Evolutionary conservation across 2,888 invertebrate genomes (phyloP).

Genomic region (Oscheius sp.): DNA sequence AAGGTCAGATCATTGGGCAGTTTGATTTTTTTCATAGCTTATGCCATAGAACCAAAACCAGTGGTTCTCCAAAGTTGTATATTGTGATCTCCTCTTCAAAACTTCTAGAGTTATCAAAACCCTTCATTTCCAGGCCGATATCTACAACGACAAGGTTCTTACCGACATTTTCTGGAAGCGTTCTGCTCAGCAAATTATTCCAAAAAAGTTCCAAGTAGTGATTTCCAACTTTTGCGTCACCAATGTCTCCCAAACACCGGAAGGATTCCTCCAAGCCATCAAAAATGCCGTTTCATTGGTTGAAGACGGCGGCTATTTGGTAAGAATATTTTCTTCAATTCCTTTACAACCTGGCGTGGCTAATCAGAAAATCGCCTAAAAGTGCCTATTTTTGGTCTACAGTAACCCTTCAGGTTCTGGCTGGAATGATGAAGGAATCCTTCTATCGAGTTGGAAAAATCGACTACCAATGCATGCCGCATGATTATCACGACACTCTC

Average conservation of each 20-base stretch:
- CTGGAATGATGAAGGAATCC: background rate
- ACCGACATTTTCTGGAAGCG: background rate
- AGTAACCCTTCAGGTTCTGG: background rate
- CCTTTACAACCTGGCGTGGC: too few relatives aligned
- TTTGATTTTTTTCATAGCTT: too few relatives aligned
- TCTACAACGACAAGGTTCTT: background rate
- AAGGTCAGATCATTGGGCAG: background rate
- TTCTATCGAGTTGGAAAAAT: background rate
- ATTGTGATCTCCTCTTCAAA: background rate
- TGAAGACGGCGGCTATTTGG: background rate
- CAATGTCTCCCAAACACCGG: background rate
- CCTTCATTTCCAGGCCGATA: background rate
- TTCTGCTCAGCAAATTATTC: background rate
- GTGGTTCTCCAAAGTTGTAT: too few relatives aligned
- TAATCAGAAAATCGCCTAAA: too few relatives aligned
- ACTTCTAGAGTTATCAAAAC: background rate
- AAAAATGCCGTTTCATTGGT: background rate
- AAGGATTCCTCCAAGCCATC: background rate
- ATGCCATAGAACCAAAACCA: too few relatives aligned
- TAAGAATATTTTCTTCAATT: too few relatives aligned
- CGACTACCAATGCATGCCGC: background rate
- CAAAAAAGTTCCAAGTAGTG: background rate
- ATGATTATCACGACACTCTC: too few relatives aligned
- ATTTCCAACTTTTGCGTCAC: background rate
- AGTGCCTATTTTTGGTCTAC: background rate